A percentile compares a stretch with the other conserved stretches of the same genome.
These are phyloP conservation scores for Ophion costatus DNA, from an alignment of 2,888 invertebrate species.

Conservation along the genomic window DNA sequence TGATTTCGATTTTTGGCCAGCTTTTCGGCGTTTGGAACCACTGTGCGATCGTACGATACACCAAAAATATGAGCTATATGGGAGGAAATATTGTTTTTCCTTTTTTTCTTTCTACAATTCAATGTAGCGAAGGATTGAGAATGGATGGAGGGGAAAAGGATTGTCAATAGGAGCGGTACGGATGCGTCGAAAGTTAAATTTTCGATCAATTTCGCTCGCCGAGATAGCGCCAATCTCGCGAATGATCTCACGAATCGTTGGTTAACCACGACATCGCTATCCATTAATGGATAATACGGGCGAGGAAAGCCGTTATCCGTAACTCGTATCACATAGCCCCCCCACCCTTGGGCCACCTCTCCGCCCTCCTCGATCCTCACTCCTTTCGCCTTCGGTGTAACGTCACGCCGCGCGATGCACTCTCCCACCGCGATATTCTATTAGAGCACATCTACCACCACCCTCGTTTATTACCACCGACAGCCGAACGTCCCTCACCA, in stretches of 20 bases:
- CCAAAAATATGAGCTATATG: no score
- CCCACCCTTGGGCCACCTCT: conserved; percentile 3
- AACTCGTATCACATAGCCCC: conserved; percentile 49
- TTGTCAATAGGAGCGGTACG: conserved; percentile 35
- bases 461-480: conserved; percentile 79
- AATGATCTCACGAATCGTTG: conserved; percentile 79
- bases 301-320: conserved; percentile 68
- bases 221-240: conserved; percentile 72
- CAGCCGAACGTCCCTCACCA: conserved; percentile 66
- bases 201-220: conserved; percentile 57
- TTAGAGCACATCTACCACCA: conserved; percentile 71
- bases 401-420: conserved; percentile 61
- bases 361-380: conserved; percentile 36
- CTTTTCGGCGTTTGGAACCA: no score
- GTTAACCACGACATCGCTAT: conserved; percentile 77
- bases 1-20: no score
- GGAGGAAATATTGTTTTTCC: no score
- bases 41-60: no score
- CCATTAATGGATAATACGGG: conserved; percentile 79
- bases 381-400: conserved; percentile 47
- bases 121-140: conserved; percentile 60
- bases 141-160: conserved; percentile 35
- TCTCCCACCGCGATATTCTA: conserved; percentile 72
- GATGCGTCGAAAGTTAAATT: conserved; percentile 58
- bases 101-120: conserved; percentile 19